Percentiles rank a stretch among this genome's conserved stretches.
Evolutionary conservation across 2,888 invertebrate species (phyloP).

Genomic region (Ophion costatus): DNA sequence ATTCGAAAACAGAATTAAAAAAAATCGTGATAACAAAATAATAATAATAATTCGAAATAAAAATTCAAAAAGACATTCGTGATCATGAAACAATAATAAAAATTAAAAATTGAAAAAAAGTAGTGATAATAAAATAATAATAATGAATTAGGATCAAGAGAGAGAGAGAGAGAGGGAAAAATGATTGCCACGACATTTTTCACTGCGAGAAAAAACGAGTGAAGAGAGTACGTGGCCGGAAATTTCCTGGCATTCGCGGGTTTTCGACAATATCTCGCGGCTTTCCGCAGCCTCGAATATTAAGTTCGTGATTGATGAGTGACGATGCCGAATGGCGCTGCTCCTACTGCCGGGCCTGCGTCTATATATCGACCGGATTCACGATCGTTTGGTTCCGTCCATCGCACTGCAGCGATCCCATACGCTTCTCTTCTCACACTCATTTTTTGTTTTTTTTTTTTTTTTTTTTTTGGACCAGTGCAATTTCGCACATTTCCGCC

Average conservation of each 20-base stretch:
- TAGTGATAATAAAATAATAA: not conserved
- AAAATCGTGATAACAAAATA: not conserved
- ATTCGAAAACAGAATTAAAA: no score
- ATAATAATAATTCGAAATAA: not conserved
- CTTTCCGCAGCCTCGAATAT: slow-evolving; percentile 62
- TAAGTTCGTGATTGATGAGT: slow-evolving; percentile 71
- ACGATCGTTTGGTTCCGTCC: not conserved
- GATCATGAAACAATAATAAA: not conserved
- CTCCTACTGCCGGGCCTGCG: not conserved
- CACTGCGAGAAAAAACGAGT: slow-evolving; percentile 23
- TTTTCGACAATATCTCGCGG: slow-evolving; percentile 59
- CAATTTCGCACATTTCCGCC: not conserved
- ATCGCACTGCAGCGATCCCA: not conserved
- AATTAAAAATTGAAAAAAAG: not conserved
- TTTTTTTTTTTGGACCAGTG: not conserved
- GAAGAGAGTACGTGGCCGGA: slow-evolving; percentile 31
- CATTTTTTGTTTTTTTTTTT: not conserved
- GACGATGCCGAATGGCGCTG: slow-evolving; percentile 1
- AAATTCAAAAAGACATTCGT: not conserved
- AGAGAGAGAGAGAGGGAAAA: not conserved
- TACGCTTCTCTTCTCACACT: slow-evolving; percentile 21
- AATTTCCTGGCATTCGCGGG: slow-evolving; percentile 48
- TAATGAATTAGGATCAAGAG: not conserved
- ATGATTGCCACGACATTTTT: slow-evolving; percentile 42
- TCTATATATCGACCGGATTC: not conserved